A percentile compares a stretch with the other conserved stretches of the same genome.
phyloP scores from a whole-genome alignment of 2,888 invertebrate genomes.

The Agrochola litura region DNA sequence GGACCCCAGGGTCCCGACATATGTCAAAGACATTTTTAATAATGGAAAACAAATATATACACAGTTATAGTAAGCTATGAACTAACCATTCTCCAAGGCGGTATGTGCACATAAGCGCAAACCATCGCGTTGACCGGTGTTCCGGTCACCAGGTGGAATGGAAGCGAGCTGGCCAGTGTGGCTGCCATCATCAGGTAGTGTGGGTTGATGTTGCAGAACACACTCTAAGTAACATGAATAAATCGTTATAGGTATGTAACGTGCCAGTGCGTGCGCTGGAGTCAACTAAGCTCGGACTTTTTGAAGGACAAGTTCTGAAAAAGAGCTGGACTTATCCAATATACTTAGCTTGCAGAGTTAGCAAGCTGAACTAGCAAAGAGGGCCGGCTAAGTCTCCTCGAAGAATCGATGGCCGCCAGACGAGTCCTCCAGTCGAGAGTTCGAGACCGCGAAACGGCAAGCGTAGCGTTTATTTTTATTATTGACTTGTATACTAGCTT shows the following conservation, averaged over 20 bases:
- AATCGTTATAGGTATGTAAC: background rate
- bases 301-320: background rate
- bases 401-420: background rate
- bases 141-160: constrained; percentile 80
- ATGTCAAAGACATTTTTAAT: too few species aligned
- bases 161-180: constrained; percentile 75
- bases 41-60: too few species aligned
- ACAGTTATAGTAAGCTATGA: background rate
- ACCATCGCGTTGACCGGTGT: constrained; percentile 81
- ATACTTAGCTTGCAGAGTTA: background rate
- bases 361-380: background rate
- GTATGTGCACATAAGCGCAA: constrained; percentile 79
- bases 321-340: background rate
- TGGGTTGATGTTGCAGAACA: constrained; percentile 76
- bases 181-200: constrained; percentile 82
- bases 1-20: too few species aligned
- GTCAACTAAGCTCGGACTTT: background rate
- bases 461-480: background rate
- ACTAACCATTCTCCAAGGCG: constrained; percentile 80
- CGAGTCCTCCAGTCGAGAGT: background rate
- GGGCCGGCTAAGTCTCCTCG: background rate
- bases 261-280: too few species aligned
- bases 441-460: background rate
- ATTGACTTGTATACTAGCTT: too few species aligned
- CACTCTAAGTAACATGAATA: constrained; percentile 68